phyloP scores from a whole-genome alignment of 2,888 invertebrate genomes.

The Lumbricus terrestris region DNA sequence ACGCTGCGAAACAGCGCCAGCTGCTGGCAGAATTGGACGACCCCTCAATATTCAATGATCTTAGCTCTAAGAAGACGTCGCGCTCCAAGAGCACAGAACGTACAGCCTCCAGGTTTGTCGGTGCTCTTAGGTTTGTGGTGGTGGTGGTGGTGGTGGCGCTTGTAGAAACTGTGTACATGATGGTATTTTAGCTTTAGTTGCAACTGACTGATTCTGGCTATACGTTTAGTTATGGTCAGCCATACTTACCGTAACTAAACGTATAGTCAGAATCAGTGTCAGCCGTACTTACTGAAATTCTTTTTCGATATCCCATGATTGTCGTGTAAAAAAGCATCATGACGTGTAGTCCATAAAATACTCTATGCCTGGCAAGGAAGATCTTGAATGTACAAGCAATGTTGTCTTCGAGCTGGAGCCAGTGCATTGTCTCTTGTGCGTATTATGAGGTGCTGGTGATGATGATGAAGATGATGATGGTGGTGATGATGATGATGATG shows the following conservation, averaged over 20 bases:
- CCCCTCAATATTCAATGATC: slow-evolving; percentile 14
- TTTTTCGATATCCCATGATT: too few species aligned
- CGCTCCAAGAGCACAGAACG: background rate
- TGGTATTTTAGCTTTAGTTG: background rate
- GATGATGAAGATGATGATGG: background rate
- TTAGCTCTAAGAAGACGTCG: background rate
- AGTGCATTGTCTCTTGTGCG: background rate
- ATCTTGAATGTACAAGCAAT: too few species aligned
- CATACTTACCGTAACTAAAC: too few species aligned
- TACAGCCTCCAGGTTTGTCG: background rate
- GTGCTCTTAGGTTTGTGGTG: too few species aligned
- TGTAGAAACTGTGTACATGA: background rate
- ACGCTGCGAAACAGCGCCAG: slow-evolving; percentile 73
- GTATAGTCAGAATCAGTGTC: too few species aligned
- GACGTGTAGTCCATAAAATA: too few species aligned
- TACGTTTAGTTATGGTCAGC: background rate
- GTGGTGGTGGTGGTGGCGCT: too few species aligned
- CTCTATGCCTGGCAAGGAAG: too few species aligned
- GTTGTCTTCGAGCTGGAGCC: background rate
- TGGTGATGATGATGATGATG: too few species aligned
- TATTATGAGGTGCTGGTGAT: background rate
- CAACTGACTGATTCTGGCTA: background rate
- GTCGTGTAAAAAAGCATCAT: too few species aligned
- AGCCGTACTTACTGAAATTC: too few species aligned
- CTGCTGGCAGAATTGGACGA: slow-evolving; percentile 51